A percentile compares a stretch with the other conserved stretches of the same genome.
Conservation (phyloP, 2,113 vertebrate species). For the Mastomys coucha region DNA sequence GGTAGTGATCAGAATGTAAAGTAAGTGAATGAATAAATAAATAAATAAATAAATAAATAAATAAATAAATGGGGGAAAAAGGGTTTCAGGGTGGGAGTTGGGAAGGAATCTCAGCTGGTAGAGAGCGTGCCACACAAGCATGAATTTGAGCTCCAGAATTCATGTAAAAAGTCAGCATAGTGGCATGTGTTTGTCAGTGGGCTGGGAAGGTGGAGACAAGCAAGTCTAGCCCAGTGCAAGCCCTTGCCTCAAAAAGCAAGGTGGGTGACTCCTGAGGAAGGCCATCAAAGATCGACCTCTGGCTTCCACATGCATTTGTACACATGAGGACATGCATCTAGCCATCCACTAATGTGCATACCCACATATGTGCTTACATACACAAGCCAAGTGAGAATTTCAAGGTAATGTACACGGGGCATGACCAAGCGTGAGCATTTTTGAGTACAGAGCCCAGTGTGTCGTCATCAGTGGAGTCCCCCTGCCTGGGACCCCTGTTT, state of each 20-base stretch:
- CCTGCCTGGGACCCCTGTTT: background rate
- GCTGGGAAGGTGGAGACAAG: background rate
- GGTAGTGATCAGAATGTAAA: too few relatives aligned
- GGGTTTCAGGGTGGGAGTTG: background rate
- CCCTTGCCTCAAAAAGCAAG: background rate
- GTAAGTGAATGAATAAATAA: too few relatives aligned
- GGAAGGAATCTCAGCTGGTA: background rate
- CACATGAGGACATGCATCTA: background rate
- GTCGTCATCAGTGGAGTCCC: background rate
- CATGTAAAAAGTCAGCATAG: background rate
- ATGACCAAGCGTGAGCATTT: background rate
- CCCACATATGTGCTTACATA: background rate
- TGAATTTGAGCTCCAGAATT: background rate
- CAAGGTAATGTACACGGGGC: background rate
- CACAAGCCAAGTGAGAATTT: background rate
- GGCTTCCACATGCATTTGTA: background rate
- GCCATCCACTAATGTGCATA: too few relatives aligned
- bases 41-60: too few relatives aligned
- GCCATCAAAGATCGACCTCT: background rate
- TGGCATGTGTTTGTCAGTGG: too few relatives aligned
- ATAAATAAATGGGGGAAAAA: too few relatives aligned
- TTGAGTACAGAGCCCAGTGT: background rate
- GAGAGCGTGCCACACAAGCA: background rate
- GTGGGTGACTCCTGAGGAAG: background rate
- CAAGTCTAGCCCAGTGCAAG: background rate